Conservation (phyloP, 2,797 vertebrate genomes). For the Eurystomus glaucurus region DNA sequence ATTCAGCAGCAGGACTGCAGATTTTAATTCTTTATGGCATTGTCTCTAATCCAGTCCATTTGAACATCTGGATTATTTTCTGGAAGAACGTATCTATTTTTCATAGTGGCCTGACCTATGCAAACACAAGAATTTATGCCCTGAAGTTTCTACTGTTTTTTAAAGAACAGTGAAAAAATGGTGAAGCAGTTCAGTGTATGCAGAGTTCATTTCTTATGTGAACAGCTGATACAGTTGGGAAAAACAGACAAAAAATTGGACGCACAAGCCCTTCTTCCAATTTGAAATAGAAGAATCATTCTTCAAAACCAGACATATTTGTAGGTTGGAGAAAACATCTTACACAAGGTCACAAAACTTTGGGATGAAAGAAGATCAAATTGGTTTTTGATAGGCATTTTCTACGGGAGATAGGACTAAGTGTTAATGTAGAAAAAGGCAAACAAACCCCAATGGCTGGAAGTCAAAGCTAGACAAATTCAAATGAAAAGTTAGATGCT, state of each 20-base stretch:
- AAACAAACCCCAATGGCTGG: background rate
- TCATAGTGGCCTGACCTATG: background rate
- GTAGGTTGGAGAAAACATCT: background rate
- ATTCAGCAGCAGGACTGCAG: background rate
- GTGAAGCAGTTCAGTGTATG: background rate
- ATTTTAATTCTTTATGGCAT: background rate
- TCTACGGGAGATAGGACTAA: background rate
- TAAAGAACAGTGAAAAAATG: background rate
- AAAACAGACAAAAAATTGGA: background rate
- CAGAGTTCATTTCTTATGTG: background rate
- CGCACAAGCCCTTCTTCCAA: background rate
- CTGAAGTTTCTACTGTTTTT: background rate
- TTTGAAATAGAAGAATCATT: background rate
- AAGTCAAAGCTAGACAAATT: background rate
- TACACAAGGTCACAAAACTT: background rate
- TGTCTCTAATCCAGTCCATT: background rate
- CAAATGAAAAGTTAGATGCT: background rate
- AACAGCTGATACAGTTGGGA: background rate
- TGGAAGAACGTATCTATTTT: background rate
- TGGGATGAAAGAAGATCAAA: background rate
- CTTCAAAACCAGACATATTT: background rate
- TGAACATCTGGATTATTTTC: background rate
- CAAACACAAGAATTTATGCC: accelerated
- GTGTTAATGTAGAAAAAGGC: background rate
- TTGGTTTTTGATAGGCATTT: background rate